A percentile compares a stretch with the other conserved stretches of the same genome.
Evolutionary conservation across 2,888 invertebrate genomes (phyloP).

Genomic region (Watsonalla binaria): DNA sequence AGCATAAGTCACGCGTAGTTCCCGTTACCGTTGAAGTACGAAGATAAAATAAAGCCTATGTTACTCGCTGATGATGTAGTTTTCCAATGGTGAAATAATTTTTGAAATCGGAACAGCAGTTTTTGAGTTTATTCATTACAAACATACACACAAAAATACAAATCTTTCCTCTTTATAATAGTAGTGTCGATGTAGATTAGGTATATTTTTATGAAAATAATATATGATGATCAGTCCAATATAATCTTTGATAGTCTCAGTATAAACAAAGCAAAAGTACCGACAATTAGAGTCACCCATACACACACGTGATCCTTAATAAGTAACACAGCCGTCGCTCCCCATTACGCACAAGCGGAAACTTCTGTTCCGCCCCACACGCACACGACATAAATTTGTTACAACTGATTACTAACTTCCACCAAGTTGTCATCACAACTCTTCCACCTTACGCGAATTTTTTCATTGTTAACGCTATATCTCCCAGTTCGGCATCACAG

Average conservation of each 20-base stretch:
- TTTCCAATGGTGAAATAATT: too few species aligned
- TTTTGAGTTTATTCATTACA: too few species aligned
- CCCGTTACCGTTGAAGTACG: too few species aligned
- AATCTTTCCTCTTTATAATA: too few species aligned
- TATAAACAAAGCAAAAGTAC: conserved; percentile 24
- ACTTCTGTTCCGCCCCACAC: conserved; percentile 32
- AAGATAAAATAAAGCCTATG: too few species aligned
- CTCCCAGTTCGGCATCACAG: conserved; percentile 69
- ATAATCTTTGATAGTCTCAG: conserved; percentile 13
- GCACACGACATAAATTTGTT: conserved; percentile 72
- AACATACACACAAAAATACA: too few species aligned
- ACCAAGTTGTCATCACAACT: conserved; percentile 72
- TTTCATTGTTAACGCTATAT: conserved; percentile 71
- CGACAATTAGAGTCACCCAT: conserved; percentile 26
- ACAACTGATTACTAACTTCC: conserved; percentile 74
- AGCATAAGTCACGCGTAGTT: too few species aligned
- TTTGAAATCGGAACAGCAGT: too few species aligned
- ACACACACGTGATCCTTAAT: conserved; percentile 24
- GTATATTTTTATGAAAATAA: too few species aligned
- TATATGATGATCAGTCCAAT: not conserved
- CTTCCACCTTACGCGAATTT: conserved; percentile 63
- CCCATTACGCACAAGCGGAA: conserved; percentile 1
- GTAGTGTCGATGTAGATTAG: too few species aligned
- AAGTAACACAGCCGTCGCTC: conserved; percentile 4
- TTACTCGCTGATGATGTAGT: too few species aligned